Evolutionary conservation across 2,888 invertebrate genomes (phyloP).

Genomic region (Ligdia adustata): DNA sequence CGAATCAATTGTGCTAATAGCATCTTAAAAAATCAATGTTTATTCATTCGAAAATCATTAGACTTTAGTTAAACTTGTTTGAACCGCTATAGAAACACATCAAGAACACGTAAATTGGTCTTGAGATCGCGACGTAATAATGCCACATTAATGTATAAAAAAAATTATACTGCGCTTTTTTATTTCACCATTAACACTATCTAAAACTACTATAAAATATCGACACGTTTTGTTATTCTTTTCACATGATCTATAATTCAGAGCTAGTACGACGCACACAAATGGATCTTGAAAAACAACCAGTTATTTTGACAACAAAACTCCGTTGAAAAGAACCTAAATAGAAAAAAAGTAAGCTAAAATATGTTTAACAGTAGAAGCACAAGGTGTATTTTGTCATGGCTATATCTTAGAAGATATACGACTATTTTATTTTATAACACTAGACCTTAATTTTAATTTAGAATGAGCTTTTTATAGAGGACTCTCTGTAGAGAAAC

Average conservation of each 20-base stretch:
- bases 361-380: constrained; percentile 24
- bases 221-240: constrained; percentile 73
- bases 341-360: constrained; percentile 41
- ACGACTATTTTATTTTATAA: constrained; percentile 64
- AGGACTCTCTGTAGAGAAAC: constrained; percentile 73
- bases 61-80: constrained; percentile 12
- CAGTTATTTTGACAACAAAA: constrained; percentile 76
- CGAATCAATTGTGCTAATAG: constrained; percentile 23
- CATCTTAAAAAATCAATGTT: constrained; percentile 24
- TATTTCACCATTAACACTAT: constrained; percentile 67
- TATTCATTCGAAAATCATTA: constrained; percentile 13
- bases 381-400: constrained; percentile 51
- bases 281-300: constrained; percentile 81
- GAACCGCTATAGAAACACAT: too few relatives aligned
- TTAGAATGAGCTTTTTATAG: constrained; percentile 82
- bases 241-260: constrained; percentile 73
- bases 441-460: constrained; percentile 83
- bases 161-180: constrained; percentile 44
- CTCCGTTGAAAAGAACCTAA: constrained; percentile 58
- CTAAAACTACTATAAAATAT: constrained; percentile 68
- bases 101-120: too few relatives aligned
- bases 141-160: constrained; percentile 30
- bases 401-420: constrained; percentile 45
- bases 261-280: constrained; percentile 64
- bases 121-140: too few relatives aligned